Evolutionary conservation across 1,140 invertebrate genomes (phyloP).

Genomic region (Drosophila carrolli): DNA sequence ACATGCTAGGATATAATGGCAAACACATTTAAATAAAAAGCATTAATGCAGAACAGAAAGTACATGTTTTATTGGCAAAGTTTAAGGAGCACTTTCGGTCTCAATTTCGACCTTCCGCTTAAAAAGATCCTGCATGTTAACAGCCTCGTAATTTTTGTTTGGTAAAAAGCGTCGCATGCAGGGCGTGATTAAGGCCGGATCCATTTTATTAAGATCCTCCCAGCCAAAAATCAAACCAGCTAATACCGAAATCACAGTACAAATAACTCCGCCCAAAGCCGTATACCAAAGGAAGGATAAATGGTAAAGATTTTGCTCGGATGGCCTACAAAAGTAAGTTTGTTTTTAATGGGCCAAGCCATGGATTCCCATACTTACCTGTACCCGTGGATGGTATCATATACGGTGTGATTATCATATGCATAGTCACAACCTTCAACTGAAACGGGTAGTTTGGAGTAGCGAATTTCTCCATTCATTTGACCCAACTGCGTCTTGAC

Average conservation of each 20-base stretch:
- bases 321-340: constrained; percentile 28
- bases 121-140: constrained; percentile 57
- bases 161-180: constrained; percentile 72
- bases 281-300: constrained; percentile 77
- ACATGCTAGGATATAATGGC: neutral
- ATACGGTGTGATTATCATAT: constrained; percentile 72
- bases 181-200: constrained; percentile 67
- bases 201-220: constrained; percentile 60
- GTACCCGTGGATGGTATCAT: constrained; percentile 47
- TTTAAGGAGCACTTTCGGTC: constrained; percentile 8
- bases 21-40: constrained; percentile 36
- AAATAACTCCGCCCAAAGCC: constrained; percentile 54
- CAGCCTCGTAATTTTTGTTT: constrained; percentile 50
- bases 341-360: too few species aligned
- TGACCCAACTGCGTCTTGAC: constrained; percentile 88
- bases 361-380: constrained; percentile 44
- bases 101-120: constrained; percentile 22
- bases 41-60: neutral
- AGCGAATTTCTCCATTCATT: constrained; percentile 87
- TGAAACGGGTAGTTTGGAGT: constrained; percentile 87
- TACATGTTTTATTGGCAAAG: constrained; percentile 4
- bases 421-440: constrained; percentile 87
- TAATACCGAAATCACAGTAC: constrained; percentile 46
- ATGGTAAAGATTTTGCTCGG: constrained; percentile 68
- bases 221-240: constrained; percentile 54